Base-by-base conservation (phyloP, 2,888 invertebrate species). In the Antitype chi region DNA sequence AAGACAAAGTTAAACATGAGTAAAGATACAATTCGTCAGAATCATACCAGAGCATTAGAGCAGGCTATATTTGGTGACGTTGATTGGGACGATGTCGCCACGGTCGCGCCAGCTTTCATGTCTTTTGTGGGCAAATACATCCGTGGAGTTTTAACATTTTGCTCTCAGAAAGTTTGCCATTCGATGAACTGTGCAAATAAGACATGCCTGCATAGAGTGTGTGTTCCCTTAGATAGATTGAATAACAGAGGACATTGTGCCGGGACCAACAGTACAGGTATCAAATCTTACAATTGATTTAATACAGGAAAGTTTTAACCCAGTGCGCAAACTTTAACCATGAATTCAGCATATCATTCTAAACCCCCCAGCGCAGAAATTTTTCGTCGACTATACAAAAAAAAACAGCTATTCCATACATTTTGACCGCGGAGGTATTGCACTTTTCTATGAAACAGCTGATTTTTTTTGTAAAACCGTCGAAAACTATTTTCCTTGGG, bases 101-200 rank as follows among this genome's bases (percentile, higher is more conserved):
- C 92, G n/a, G 93, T 96, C 15, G 94, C 92, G 23, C 95, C 96
- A 28, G 93, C 93, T 20, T 95, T 96, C 76, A 91, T 95, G 87
- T 95, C 95, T 17, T 95, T 96, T 80, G 91, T 96, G 13, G 96
- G 96, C 20, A 96, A 96, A 93, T 95, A 96, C 83, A 91, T 95
- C n/a, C 92, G 87, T 75, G 96, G 96, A 32, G 89, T 93, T 69
- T 87, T 96, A 84, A 96, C 96, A 60, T 94, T 96, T 82, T 96
- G 96, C 82, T 96, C 96, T 6, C 89, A 94, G 74, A 92, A 82
- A 67, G 86, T 92, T 82, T 96, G 96, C 77, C 95, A 95, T 86
- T 96, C 96, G 49, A 94, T 96, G 93, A 96, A 96, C 86, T 96
- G 96, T 82, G 90, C 86, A 17, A 89, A 94, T 60, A 95, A 95